Percentiles rank a stretch among this genome's conserved stretches.
These are phyloP conservation scores for Pipistrellus pipistrellus DNA, from an alignment of 2,797 vertebrate species.

Conservation along the genomic window DNA sequence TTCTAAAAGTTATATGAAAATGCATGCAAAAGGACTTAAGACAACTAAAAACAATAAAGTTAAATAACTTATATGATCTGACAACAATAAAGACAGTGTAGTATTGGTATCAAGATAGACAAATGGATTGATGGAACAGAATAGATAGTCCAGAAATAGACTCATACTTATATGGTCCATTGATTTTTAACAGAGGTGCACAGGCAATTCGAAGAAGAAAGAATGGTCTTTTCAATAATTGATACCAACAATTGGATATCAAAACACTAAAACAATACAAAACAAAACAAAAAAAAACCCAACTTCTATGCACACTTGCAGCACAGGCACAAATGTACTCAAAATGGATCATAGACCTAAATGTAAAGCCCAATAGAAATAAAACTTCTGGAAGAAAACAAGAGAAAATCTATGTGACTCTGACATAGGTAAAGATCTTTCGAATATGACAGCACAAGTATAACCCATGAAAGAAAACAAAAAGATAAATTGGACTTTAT, in stretches of 20 bases:
- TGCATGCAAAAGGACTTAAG: background rate
- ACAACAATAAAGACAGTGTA: background rate
- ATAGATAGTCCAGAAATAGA: slow-evolving; percentile 45
- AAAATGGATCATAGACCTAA: background rate
- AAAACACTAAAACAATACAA: background rate
- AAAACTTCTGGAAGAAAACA: slow-evolving; percentile 4
- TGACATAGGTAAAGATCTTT: slow-evolving; percentile 6
- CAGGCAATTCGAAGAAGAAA: slow-evolving; percentile 49
- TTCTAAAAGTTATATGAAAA: slow-evolving; percentile 25
- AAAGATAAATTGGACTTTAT: background rate
- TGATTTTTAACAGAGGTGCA: slow-evolving; percentile 52
- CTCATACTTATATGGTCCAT: background rate
- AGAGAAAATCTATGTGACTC: background rate
- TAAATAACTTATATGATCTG: background rate
- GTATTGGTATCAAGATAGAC: background rate
- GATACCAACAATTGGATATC: slow-evolving; percentile 10
- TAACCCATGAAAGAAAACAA: slow-evolving; percentile 35
- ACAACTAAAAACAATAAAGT: slow-evolving; percentile 6
- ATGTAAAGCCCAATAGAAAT: background rate
- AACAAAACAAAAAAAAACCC: background rate
- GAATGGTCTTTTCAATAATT: slow-evolving; percentile 12
- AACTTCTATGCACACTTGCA: background rate
- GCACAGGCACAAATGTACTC: background rate
- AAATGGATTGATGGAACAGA: slow-evolving; percentile 23
- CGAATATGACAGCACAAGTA: background rate